Conservation (phyloP, 2,113 vertebrate genomes). For the Muntiacus reevesi region DNA sequence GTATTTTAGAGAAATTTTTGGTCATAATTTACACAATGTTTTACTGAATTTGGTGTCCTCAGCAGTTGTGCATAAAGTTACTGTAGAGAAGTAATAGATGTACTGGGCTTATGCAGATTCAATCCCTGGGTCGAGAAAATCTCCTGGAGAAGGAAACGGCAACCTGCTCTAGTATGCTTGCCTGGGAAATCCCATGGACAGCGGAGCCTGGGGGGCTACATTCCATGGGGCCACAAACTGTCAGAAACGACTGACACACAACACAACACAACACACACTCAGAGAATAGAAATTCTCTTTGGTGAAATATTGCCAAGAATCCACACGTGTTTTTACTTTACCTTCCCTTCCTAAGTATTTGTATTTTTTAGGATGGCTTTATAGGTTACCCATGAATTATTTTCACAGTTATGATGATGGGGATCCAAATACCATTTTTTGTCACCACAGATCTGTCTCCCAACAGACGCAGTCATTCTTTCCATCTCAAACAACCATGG, state of each 20-base stretch:
- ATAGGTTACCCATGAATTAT: neutral
- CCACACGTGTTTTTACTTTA: neutral
- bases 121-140: neutral
- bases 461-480: neutral
- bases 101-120: neutral
- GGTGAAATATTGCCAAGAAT: neutral
- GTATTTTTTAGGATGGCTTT: neutral
- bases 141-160: neutral
- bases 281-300: neutral
- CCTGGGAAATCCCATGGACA: neutral
- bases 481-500: neutral
- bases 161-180: neutral
- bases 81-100: neutral
- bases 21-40: neutral
- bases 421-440: conserved; percentile 45
- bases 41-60: neutral
- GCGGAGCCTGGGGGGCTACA: neutral
- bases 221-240: rapidly evolving
- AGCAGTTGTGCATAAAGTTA: neutral
- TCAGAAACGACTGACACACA: neutral
- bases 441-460: conserved; percentile 43
- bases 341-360: neutral
- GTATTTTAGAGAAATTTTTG: neutral
- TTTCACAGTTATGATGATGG: neutral
- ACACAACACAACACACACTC: neutral